Evolutionary conservation across 2,888 invertebrate genomes (phyloP).

Genomic region (Cerceris ruficornis): DNA sequence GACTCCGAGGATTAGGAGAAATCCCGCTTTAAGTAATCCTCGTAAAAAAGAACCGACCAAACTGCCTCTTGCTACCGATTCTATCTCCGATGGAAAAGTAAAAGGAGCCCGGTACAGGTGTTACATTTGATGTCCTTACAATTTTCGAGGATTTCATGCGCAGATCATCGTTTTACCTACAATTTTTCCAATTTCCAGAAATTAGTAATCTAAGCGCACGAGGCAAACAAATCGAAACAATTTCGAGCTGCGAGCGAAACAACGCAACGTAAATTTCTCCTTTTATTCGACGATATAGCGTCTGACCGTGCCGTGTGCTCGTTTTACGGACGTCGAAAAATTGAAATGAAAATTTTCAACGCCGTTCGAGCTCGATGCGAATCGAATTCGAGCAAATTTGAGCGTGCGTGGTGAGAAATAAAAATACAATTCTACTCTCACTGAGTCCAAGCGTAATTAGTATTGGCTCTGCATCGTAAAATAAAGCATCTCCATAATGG

Average conservation of each 20-base stretch:
- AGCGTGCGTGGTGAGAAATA: neutral
- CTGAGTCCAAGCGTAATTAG: neutral
- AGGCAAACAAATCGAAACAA: neutral
- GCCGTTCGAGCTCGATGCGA: neutral
- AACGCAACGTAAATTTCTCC: neutral
- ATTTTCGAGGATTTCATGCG: no score
- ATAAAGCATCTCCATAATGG: neutral
- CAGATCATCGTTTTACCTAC: no score
- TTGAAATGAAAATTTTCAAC: neutral
- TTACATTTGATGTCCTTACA: no score
- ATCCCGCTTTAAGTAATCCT: slow-evolving; percentile 23
- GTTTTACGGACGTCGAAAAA: neutral
- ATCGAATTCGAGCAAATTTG: neutral
- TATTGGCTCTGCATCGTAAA: neutral
- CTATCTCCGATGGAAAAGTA: neutral
- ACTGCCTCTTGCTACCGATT: neutral
- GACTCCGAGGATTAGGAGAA: slow-evolving; percentile 14
- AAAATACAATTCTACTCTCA: neutral
- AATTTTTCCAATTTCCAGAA: no score
- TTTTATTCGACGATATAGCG: neutral
- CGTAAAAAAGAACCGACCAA: neutral
- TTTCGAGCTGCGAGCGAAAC: neutral
- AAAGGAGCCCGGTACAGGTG: neutral
- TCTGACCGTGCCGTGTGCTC: neutral
- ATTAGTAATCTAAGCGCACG: no score